phyloP scores from a whole-genome alignment of 2,797 vertebrate species.

The Holocentrus rufus region DNA sequence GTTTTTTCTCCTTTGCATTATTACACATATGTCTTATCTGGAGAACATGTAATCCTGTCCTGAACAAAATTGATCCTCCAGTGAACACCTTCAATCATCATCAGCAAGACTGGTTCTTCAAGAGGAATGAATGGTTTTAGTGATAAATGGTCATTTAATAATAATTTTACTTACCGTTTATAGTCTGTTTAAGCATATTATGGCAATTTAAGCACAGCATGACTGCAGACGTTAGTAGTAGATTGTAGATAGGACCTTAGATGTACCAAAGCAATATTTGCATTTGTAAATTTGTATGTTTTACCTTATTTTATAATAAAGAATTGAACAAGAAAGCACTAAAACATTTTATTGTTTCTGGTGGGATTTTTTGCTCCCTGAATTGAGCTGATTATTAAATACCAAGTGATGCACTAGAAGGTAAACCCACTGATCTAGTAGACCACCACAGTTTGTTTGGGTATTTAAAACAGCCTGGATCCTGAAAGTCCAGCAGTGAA shows the following conservation, averaged over 20 bases:
- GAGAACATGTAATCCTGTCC: not conserved
- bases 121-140: constrained; percentile 38
- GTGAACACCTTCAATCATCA: not conserved
- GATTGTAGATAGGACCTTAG: not conserved
- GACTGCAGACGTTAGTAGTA: constrained; percentile 2
- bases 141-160: constrained; percentile 4
- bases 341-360: not conserved
- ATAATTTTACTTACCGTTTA: too few species aligned
- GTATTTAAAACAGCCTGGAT: too few species aligned
- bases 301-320: constrained; percentile 57
- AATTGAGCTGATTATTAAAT: not conserved
- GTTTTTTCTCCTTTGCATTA: not conserved
- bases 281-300: constrained; percentile 34
- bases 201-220: not conserved
- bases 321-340: constrained; percentile 1
- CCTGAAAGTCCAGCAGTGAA: too few species aligned
- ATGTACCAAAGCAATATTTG: constrained; percentile 11
- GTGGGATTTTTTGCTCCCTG: not conserved
- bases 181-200: not conserved
- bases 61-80: not conserved
- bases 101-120: constrained; percentile 10
- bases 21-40: not conserved
- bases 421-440: not conserved
- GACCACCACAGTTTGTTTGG: not conserved
- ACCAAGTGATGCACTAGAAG: too few species aligned